Evolutionary conservation across 2,113 vertebrate species (phyloP).

Genomic region (Aptenodytes patagonicus): DNA sequence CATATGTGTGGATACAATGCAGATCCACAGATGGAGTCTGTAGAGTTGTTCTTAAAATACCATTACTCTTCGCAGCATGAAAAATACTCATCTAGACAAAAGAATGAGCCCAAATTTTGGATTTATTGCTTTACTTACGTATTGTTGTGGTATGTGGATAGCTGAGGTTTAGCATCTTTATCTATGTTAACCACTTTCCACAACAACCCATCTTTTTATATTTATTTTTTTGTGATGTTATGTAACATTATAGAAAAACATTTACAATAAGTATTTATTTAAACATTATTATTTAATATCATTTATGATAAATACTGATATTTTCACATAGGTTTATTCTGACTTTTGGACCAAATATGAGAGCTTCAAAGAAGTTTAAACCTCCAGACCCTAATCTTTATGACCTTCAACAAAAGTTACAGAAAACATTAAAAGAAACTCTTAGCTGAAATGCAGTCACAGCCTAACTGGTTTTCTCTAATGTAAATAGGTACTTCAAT

Average conservation of each 20-base stretch:
- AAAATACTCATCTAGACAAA: neutral
- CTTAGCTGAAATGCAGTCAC: neutral
- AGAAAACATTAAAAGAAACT: neutral
- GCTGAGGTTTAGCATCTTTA: neutral
- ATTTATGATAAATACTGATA: neutral
- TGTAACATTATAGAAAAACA: neutral
- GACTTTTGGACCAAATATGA: neutral
- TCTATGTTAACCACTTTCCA: neutral
- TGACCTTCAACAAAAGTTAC: neutral
- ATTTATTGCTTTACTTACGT: neutral
- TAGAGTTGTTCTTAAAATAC: neutral
- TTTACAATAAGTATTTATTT: neutral
- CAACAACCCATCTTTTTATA: neutral
- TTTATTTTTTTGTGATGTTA: neutral
- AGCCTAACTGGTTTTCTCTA: neutral
- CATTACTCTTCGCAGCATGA: neutral
- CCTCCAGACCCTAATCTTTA: neutral
- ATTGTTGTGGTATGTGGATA: neutral
- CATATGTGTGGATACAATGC: neutral
- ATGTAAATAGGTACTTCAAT: neutral
- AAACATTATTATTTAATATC: neutral
- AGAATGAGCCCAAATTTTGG: neutral
- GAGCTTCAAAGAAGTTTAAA: neutral
- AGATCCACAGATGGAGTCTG: neutral
- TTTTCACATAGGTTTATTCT: neutral